These are phyloP conservation scores for Brachyopa scutellaris DNA, from an alignment of 2,888 invertebrate genomes.

Conservation along the genomic window DNA sequence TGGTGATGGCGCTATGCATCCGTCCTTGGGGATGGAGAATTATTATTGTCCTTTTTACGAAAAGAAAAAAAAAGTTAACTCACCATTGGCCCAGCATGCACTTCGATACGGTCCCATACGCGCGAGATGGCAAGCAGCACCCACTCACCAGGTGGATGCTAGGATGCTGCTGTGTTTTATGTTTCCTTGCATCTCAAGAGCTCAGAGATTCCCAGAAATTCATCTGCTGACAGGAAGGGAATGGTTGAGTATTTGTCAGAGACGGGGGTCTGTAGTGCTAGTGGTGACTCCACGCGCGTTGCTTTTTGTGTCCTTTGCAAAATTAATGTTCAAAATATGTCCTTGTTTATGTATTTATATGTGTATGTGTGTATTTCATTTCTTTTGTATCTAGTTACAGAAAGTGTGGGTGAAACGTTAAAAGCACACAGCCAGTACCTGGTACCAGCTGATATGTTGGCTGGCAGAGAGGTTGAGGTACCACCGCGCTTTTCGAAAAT, in stretches of 20 bases:
- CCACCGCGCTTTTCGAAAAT: constrained; percentile 53
- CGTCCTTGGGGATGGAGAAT: constrained; percentile 57
- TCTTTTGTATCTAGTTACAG: constrained; percentile 35
- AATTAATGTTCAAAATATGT: constrained; percentile 71
- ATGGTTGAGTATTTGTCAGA: constrained; percentile 39
- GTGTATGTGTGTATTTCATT: constrained; percentile 64
- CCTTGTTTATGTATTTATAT: constrained; percentile 62
- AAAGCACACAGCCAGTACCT: constrained; percentile 35
- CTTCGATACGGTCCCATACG: constrained; percentile 46
- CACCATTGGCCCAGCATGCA: constrained; percentile 60
- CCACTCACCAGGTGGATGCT: constrained; percentile 29
- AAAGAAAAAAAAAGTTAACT: constrained; percentile 10
- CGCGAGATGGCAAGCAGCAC: constrained; percentile 20
- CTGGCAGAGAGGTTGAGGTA: constrained; percentile 40
- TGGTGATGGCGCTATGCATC: constrained; percentile 31
- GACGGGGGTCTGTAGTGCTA: neutral
- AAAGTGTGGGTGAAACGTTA: constrained; percentile 3
- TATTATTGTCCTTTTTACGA: constrained; percentile 51
- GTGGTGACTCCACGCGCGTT: neutral
- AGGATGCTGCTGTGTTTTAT: constrained; percentile 29
- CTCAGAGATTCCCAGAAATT: constrained; percentile 39
- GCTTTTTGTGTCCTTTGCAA: constrained; percentile 59
- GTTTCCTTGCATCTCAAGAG: constrained; percentile 40
- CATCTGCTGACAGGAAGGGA: constrained; percentile 53
- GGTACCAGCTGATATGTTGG: constrained; percentile 55